Evolutionary conservation across 2,888 invertebrate genomes (phyloP).

Genomic region (Adelphocoris suturalis): DNA sequence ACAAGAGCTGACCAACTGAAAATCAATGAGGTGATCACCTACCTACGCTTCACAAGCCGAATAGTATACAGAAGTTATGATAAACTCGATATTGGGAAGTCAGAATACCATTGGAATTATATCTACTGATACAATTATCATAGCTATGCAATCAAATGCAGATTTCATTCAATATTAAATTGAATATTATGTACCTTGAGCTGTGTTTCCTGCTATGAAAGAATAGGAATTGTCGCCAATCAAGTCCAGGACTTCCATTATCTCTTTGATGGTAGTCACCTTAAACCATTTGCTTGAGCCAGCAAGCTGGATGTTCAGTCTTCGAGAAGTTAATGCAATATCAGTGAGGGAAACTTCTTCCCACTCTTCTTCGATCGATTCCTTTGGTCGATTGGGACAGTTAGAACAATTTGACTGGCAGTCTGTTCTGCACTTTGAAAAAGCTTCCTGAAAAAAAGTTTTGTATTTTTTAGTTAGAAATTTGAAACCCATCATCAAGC

Average conservation of each 20-base stretch:
- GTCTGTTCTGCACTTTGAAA: slow-evolving; percentile 7
- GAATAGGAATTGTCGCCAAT: slow-evolving; percentile 80
- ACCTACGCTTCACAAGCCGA: too few species aligned
- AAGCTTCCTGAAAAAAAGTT: slow-evolving; percentile 29
- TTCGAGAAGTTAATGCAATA: slow-evolving; percentile 62
- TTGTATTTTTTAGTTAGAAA: too few species aligned
- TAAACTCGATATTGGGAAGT: too few species aligned
- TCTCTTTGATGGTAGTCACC: slow-evolving; percentile 81
- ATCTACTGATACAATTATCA: too few species aligned
- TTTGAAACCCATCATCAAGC: too few species aligned
- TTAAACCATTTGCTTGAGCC: slow-evolving; percentile 81
- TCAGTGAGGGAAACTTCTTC: slow-evolving; percentile 68
- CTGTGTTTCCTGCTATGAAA: slow-evolving; percentile 87
- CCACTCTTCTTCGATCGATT: slow-evolving; percentile 28
- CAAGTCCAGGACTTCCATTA: slow-evolving; percentile 81
- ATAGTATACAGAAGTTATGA: too few species aligned
- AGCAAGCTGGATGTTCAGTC: slow-evolving; percentile 75
- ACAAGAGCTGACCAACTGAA: too few species aligned
- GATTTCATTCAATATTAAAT: too few species aligned
- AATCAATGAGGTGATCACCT: too few species aligned
- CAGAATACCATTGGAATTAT: too few species aligned
- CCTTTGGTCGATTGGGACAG: neutral
- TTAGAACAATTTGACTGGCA: neutral
- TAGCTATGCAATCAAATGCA: too few species aligned
- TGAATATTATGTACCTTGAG: slow-evolving; percentile 82